phyloP scores from a whole-genome alignment of 2,888 invertebrate species.

The Andrena bucephala region DNA sequence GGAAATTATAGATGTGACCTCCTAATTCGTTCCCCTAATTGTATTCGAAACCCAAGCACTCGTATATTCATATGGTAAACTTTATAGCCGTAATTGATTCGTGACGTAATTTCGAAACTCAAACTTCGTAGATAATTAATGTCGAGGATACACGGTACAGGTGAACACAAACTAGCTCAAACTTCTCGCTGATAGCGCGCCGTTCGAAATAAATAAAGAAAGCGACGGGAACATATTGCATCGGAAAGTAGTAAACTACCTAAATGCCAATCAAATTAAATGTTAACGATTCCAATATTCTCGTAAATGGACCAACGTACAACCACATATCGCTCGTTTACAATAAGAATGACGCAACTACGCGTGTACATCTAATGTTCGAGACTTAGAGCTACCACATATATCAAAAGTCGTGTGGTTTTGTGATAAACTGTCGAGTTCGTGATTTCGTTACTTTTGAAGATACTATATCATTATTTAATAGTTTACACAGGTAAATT shows the following conservation, averaged over 20 bases:
- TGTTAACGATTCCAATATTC: conserved; percentile 39
- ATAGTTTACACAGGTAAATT: neutral
- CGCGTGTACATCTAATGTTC: neutral
- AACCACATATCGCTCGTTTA: conserved; percentile 19
- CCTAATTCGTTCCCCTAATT: conserved; percentile 6
- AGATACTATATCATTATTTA: neutral
- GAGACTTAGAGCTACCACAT: neutral
- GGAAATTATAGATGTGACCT: conserved; percentile 17
- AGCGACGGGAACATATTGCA: conserved; percentile 2
- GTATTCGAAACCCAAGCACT: neutral
- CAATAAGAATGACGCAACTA: conserved; percentile 19
- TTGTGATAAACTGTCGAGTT: neutral
- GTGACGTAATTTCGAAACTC: neutral
- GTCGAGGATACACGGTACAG: neutral
- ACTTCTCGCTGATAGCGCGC: conserved; percentile 19
- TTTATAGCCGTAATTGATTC: neutral
- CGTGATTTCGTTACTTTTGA: neutral
- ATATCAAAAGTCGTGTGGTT: neutral
- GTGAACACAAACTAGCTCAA: conserved; percentile 8
- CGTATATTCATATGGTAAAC: neutral
- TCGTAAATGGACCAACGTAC: conserved; percentile 44
- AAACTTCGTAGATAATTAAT: neutral
- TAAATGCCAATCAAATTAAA: conserved; percentile 44
- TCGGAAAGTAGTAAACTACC: conserved; percentile 28
- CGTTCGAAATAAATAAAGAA: neutral